Conservation (phyloP, 2,888 invertebrate species). For the Onchidella celtica region DNA sequence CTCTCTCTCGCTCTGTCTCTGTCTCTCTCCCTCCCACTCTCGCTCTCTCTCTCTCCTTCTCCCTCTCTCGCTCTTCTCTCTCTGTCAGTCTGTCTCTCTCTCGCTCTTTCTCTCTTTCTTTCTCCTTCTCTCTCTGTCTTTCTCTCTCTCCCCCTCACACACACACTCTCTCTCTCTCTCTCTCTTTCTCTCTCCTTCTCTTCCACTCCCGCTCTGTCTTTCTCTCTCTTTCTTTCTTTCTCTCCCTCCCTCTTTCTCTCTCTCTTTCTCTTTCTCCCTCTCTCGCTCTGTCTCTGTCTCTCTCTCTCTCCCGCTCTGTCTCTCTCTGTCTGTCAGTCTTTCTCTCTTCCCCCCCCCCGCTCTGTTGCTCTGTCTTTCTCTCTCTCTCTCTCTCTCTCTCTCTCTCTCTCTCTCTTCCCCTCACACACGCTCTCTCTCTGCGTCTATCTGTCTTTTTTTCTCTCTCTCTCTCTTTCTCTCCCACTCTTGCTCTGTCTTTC, state of each 20-base stretch:
- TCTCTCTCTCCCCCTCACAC: neutral
- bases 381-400: too few relatives aligned
- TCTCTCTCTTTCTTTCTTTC: neutral
- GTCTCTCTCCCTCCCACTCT: too few relatives aligned
- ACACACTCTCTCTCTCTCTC: neutral
- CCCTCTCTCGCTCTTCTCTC: neutral
- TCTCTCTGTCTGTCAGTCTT: too few relatives aligned
- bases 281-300: neutral
- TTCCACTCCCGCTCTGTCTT: neutral
- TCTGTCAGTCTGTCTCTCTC: neutral
- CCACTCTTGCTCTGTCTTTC: too few relatives aligned
- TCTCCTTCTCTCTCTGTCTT: neutral
- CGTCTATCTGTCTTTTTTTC: too few relatives aligned
- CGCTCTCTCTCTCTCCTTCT: neutral
- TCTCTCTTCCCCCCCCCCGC: too few relatives aligned
- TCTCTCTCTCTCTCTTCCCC: too few relatives aligned
- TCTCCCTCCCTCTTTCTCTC: neutral
- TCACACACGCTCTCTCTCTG: too few relatives aligned
- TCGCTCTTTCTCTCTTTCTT: neutral
- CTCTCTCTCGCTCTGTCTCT: too few relatives aligned
- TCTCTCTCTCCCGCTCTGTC: too few relatives aligned
- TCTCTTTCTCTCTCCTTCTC: neutral
- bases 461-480: too few relatives aligned
- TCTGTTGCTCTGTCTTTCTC: too few relatives aligned
- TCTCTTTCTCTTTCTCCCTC: neutral